Base-by-base conservation (phyloP, 1,140 invertebrate genomes). In the Phocides pigmalion region DNA sequence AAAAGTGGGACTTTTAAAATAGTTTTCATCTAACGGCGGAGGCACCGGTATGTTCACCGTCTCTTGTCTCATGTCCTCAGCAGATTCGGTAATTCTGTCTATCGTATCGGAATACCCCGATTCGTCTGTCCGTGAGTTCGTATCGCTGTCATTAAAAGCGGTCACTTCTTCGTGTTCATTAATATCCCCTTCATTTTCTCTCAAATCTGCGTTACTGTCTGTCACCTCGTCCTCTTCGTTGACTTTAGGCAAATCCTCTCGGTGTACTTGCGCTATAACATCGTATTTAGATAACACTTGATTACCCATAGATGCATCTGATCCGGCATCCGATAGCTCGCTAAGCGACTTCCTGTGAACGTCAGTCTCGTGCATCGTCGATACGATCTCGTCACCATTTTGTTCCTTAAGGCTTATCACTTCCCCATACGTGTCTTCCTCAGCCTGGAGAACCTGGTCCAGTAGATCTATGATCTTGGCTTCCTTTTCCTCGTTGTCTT, bases 51-150 rank as follows among this genome's bases (percentile, higher is more conserved):
- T 89, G 56, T 77, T 72, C 35, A 77, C 67, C 17, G 62, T 53
- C 41, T 81, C 72, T 62, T 76, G 74, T 39, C 73, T 81, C 6
- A 68, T 62, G 46, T 82, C 81, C 54, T 89, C 81, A 42, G 77
- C 51, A 6, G 81, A 82, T 51, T 84, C 85, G 41, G 76, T 81
- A 0, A 84, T 80, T 59, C 71, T 83, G 56, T 90, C 88, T 16
- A 87, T 74, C n/a, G 88, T 89, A 74, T 90, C 88, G 2, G 85
- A 90, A 64, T 90, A 90, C 5, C 88, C 88, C 46, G 88, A 90
- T 68, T 90, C 88, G 51, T 89, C 88, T 9, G 88, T 90, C 50
- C 81, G 66, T 9, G 86, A 90, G 71, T 76, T 81, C n/a, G 80
- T 78, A 67, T 90, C 86, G 61, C 82, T 88, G 6, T 88, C 84